Evolutionary conservation across 1,140 invertebrate genomes (phyloP).

Genomic region (Magallana angulata): DNA sequence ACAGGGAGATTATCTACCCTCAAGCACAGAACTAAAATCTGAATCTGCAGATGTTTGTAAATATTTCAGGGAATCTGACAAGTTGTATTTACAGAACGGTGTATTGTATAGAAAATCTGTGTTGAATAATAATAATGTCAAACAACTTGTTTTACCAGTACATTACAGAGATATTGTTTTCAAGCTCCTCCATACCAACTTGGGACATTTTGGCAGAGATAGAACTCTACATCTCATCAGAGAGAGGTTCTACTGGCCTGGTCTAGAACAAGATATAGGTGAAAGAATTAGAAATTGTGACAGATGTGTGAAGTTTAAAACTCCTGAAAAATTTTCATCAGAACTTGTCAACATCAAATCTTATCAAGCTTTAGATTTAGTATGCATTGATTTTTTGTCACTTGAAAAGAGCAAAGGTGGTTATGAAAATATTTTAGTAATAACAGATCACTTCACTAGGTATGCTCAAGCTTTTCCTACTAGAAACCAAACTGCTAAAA

Average conservation of each 20-base stretch:
- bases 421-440: slow-evolving; percentile 46
- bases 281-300: slow-evolving; percentile 42
- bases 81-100: not conserved
- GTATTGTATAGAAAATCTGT: not conserved
- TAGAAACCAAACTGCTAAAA: slow-evolving; percentile 45
- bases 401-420: slow-evolving; percentile 49
- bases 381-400: slow-evolving; percentile 44
- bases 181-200: too few species aligned
- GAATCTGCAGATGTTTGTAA: slow-evolving; percentile 6
- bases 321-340: not conserved
- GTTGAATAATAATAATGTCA: not conserved
- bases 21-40: not conserved
- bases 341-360: slow-evolving; percentile 40
- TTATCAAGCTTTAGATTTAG: slow-evolving; percentile 36
- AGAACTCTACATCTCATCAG: not conserved
- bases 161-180: not conserved
- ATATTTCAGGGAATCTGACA: not conserved
- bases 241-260: slow-evolving; percentile 46
- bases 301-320: slow-evolving; percentile 45
- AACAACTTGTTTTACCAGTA: slow-evolving; percentile 42
- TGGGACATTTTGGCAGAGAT: slow-evolving; percentile 45
- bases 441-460: slow-evolving; percentile 32
- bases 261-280: slow-evolving; percentile 10
- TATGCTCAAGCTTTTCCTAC: slow-evolving; percentile 41
- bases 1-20: not conserved